Conservation (phyloP, 2,113 vertebrate genomes). For the Calyptomena viridis region DNA sequence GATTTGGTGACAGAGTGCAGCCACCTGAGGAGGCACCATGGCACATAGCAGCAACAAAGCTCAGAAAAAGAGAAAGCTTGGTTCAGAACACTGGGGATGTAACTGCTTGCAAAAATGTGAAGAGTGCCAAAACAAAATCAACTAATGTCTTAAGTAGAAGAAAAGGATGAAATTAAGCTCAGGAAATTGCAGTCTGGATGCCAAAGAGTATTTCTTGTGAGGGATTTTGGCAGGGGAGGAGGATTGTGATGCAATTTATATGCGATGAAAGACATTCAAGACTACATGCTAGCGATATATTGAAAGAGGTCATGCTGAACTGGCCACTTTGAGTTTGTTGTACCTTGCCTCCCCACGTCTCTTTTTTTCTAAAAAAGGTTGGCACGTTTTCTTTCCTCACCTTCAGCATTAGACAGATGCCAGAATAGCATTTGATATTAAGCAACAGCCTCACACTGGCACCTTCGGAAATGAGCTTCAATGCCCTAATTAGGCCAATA, state of each 20-base stretch:
- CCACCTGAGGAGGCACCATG: too few species aligned
- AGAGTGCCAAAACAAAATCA: not conserved
- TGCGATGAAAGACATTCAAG: not conserved
- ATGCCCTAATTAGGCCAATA: conserved; percentile 31
- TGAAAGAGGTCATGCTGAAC: not conserved
- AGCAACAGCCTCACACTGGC: not conserved
- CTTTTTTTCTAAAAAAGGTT: not conserved
- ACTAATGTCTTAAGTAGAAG: not conserved
- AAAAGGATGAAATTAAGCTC: not conserved
- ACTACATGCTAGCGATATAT: not conserved
- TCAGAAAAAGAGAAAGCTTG: not conserved
- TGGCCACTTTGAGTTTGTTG: not conserved
- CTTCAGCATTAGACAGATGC: not conserved
- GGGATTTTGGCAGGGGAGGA: not conserved
- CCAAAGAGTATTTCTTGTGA: not conserved
- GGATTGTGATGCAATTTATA: not conserved
- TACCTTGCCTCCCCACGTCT: not conserved
- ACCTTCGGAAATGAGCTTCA: conserved; percentile 8
- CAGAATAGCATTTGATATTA: not conserved
- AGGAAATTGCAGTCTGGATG: not conserved
- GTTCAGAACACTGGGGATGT: not conserved
- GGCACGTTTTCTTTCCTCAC: not conserved
- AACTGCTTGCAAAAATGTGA: not conserved
- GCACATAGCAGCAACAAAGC: not conserved
- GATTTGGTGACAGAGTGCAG: too few species aligned